Base-by-base conservation (phyloP, 2,888 invertebrate species). In the Orthosia cruda region DNA sequence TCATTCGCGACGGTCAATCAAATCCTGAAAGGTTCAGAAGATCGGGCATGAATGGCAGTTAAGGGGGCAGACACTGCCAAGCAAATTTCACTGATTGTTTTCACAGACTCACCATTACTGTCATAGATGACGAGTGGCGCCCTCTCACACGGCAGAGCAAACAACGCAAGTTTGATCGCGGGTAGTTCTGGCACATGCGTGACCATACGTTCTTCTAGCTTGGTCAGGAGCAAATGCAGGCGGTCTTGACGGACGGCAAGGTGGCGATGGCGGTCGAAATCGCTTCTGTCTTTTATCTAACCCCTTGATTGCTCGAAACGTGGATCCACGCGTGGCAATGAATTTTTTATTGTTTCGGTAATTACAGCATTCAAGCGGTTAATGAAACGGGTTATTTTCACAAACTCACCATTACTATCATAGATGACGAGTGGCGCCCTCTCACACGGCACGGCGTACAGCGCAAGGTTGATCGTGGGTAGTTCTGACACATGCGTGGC, bases 161-260 rank as follows among this genome's bases (percentile, higher is more conserved):
- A 99, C 3, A 99, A 96, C 13, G 99, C 98, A 84, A 99, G 97
- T 96, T 99, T 99, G 69, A 99, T 96, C 54, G 98, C 98, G 0
- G 99, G 98, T 87, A 98, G 97, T 80, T 98, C 97, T 0, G 99
- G 98, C 40, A 98, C 98, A 88, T 98, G 98, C 20, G 98, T 98
- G 78, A 98, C 99, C 52, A 99, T 97, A 93, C 99, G 98, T 86
- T 98, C 98, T 90, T 99, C 99, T 77, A 99, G 96, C 0, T 98
- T 98, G 0, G 99, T 99, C 67, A 99, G 98, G 59, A 99, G 97
- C 77, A 98, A 98, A 0, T 98, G 98, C 76, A 99, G 96, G 32
- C 98, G 97, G 26, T 98, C 97, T 87, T 98, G 97, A 9, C 97
- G 95, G 45, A 99, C 94, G 0, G 97, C 97, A 89, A 96, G 98